Conservation (phyloP, 2,113 vertebrate species). For the Anarrhichthys ocellatus region DNA sequence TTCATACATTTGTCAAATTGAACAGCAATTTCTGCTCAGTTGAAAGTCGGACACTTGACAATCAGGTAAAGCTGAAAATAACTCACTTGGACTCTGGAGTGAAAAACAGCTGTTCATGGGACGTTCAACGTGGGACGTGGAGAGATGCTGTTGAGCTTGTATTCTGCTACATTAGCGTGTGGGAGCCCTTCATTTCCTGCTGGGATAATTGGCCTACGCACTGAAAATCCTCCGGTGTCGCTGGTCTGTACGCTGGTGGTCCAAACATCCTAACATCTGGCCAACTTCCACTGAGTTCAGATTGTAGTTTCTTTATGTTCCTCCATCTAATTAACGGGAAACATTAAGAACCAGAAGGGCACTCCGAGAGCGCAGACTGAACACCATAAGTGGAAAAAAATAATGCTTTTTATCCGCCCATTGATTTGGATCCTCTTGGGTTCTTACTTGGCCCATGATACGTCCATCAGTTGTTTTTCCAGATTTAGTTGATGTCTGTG, state of each 20-base stretch:
- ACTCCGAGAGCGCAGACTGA: background rate
- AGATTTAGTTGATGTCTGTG: background rate
- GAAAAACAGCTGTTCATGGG: background rate
- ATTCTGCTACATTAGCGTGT: slow-evolving; percentile 18
- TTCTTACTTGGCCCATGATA: background rate
- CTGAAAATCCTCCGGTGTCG: slow-evolving; percentile 46
- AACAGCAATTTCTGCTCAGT: too few relatives aligned
- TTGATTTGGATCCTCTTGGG: background rate
- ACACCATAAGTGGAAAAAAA: too few relatives aligned
- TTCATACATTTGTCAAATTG: background rate
- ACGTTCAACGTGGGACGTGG: background rate
- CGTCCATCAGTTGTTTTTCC: background rate
- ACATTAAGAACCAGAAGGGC: background rate
- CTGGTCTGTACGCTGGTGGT: slow-evolving; percentile 10
- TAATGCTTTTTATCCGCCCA: too few relatives aligned
- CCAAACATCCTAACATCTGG: slow-evolving; percentile 42
- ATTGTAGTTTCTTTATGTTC: slow-evolving; percentile 1
- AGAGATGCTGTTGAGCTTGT: background rate
- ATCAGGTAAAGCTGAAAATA: slow-evolving; percentile 22
- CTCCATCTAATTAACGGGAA: background rate
- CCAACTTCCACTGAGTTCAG: slow-evolving; percentile 9
- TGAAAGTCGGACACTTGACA: background rate
- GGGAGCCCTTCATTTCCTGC: slow-evolving; percentile 29
- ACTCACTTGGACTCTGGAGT: background rate
- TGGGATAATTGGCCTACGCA: slow-evolving; percentile 42